Evolutionary conservation across 2,113 vertebrate species (phyloP).

Genomic region (Channa argus): DNA sequence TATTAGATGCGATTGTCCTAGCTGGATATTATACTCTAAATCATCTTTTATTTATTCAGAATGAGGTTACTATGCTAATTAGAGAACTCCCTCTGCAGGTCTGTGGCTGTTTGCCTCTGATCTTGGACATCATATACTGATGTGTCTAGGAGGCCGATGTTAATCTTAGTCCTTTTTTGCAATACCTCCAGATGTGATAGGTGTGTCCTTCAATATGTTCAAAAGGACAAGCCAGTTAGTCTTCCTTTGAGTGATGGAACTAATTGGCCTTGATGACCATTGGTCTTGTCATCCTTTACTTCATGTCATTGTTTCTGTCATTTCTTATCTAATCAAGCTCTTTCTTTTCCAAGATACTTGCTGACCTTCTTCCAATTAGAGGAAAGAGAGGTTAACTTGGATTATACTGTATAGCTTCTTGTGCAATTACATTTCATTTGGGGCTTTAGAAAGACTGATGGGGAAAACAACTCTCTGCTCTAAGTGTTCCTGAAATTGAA

Average conservation of each 20-base stretch:
- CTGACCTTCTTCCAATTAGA: constrained; percentile 52
- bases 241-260: constrained; percentile 14
- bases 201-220: constrained; percentile 37
- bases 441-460: constrained; percentile 3
- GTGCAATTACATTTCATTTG: constrained; percentile 9
- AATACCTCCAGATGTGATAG: constrained; percentile 3
- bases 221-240: constrained; percentile 24
- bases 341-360: constrained; percentile 26
- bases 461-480: constrained; percentile 8
- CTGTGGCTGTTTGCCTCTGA: neutral
- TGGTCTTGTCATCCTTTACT: constrained; percentile 30
- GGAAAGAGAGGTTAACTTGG: neutral
- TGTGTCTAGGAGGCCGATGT: neutral
- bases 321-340: constrained; percentile 26
- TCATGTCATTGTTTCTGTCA: constrained; percentile 34
- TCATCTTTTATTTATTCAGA: constrained; percentile 7
- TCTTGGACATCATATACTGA: neutral
- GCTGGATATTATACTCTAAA: constrained; percentile 18
- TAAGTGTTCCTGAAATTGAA: neutral
- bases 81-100: neutral
- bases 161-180: constrained; percentile 25
- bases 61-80: constrained; percentile 9
- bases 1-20: constrained; percentile 22
- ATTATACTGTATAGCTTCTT: constrained; percentile 7
- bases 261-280: constrained; percentile 6